A percentile compares a stretch with the other conserved stretches of the same genome.
phyloP scores from a whole-genome alignment of 2,888 invertebrate species.

The Heterodera filipjevi region DNA sequence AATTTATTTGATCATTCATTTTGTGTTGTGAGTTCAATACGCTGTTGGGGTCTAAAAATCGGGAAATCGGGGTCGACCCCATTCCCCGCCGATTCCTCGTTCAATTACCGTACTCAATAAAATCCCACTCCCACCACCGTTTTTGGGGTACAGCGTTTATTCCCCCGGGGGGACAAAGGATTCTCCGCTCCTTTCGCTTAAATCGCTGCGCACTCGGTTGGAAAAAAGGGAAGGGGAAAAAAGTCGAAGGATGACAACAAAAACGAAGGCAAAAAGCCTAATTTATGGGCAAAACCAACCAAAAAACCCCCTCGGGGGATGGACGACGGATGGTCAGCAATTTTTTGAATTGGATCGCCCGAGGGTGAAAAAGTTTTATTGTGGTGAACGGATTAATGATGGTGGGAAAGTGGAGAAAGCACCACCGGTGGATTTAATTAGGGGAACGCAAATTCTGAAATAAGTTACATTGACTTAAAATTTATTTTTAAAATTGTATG shows the following conservation, averaged over 20 bases:
- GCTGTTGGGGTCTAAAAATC: not conserved
- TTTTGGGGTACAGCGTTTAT: not conserved
- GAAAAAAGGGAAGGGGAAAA: not conserved
- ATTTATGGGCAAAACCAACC: not conserved
- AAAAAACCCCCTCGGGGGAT: conserved; percentile 4
- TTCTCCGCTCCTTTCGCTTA: not conserved
- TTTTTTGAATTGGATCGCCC: conserved; percentile 6
- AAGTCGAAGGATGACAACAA: not conserved
- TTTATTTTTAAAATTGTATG: too few species aligned
- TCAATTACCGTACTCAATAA: not conserved
- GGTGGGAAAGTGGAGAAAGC: not conserved
- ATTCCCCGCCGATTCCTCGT: not conserved
- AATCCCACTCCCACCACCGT: not conserved
- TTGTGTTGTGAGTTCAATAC: too few species aligned
- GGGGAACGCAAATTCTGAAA: not conserved
- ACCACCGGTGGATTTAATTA: not conserved
- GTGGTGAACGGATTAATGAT: not conserved
- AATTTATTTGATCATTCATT: too few species aligned
- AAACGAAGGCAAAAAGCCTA: not conserved
- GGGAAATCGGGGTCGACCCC: not conserved
- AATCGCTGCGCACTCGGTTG: not conserved
- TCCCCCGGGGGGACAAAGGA: not conserved
- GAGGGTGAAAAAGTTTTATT: not conserved
- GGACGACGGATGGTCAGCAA: not conserved
- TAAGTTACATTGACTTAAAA: too few species aligned